Conservation (phyloP, 2,797 vertebrate species). For the Bradypus variegatus region DNA sequence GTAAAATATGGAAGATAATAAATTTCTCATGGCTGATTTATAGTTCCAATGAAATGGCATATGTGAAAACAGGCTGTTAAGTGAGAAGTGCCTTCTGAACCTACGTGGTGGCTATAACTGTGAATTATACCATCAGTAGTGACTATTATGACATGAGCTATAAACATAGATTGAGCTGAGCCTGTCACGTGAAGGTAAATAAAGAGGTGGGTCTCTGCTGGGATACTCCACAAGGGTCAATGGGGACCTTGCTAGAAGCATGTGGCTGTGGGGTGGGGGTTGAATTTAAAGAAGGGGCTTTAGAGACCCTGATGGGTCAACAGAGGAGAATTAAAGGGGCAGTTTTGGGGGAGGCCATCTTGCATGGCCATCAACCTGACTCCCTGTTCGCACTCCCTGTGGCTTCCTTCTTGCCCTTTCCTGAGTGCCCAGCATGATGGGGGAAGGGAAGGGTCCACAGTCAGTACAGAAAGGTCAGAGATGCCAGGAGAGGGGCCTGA, state of each 20-base stretch:
- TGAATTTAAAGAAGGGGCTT: not conserved
- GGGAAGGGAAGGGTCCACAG: not conserved
- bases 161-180: rapidly evolving
- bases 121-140: no score
- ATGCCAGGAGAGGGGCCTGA: no score
- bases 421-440: not conserved
- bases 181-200: not conserved
- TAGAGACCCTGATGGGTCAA: not conserved
- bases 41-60: rapidly evolving
- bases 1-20: not conserved
- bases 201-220: not conserved
- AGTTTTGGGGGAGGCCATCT: no score
- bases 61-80: rapidly evolving
- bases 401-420: not conserved
- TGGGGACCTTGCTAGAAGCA: not conserved
- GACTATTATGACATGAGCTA: not conserved
- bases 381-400: not conserved
- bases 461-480: not conserved
- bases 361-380: not conserved
- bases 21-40: not conserved
- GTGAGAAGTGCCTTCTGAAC: not conserved
- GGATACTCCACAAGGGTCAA: not conserved
- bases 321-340: not conserved
- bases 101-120: not conserved
- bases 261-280: rapidly evolving